A percentile compares a stretch with the other conserved stretches of the same genome.
Evolutionary conservation across 1,140 invertebrate genomes (phyloP).

Genomic region (Pteromalus puparum): DNA sequence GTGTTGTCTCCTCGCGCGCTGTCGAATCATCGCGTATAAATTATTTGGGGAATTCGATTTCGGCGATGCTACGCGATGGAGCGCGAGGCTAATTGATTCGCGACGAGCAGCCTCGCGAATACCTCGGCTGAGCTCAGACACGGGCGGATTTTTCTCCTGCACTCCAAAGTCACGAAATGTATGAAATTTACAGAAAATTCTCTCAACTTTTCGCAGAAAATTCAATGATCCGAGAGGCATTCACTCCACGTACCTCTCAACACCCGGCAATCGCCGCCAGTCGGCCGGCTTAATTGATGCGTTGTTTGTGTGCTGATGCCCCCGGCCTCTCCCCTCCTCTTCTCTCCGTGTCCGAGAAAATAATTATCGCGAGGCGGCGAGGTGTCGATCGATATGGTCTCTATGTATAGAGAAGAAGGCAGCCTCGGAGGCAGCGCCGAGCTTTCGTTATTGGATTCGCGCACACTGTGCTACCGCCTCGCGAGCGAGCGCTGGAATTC

Average conservation of each 20-base stretch:
- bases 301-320: conserved; percentile 40
- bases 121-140: too few species aligned
- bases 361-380: conserved; percentile 39
- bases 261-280: too few species aligned
- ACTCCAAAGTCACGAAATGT: too few species aligned
- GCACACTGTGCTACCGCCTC: background rate
- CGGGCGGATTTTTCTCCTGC: too few species aligned
- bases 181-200: background rate
- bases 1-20: background rate
- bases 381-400: conserved; percentile 37
- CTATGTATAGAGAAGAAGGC: conserved; percentile 5
- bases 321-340: background rate
- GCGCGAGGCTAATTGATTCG: background rate
- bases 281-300: conserved; percentile 46
- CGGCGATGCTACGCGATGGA: background rate
- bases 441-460: conserved; percentile 51
- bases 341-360: conserved; percentile 36
- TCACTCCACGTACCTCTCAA: too few species aligned
- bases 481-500: conserved; percentile 43
- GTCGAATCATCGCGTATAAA: conserved; percentile 17
- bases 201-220: too few species aligned
- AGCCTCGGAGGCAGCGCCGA: background rate
- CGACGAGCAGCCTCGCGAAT: too few species aligned
- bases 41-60: conserved; percentile 37
- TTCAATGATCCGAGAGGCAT: too few species aligned